A percentile compares a stretch with the other conserved stretches of the same genome.
These are phyloP conservation scores for Andricus grossulariae DNA, from an alignment of 1,140 invertebrate species.

Conservation along the genomic window DNA sequence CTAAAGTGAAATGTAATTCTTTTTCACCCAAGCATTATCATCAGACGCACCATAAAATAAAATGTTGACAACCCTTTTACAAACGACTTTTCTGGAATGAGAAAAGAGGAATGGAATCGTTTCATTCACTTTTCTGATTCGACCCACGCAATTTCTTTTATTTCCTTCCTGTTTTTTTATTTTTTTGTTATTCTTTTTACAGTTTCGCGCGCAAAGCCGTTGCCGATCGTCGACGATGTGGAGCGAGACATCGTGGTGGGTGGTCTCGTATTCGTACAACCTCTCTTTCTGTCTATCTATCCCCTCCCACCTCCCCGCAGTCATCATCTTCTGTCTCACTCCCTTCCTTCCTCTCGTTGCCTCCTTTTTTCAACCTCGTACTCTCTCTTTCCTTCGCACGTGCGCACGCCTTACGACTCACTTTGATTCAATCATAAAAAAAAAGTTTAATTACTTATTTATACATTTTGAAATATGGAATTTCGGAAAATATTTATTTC, in stretches of 20 bases:
- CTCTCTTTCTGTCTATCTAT: constrained; percentile 61
- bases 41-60: too few species aligned
- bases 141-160: constrained; percentile 27
- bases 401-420: neutral
- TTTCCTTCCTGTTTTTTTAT: constrained; percentile 28
- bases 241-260: constrained; percentile 58
- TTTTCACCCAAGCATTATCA: too few species aligned
- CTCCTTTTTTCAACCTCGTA: constrained; percentile 7
- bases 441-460: too few species aligned
- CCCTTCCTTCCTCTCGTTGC: constrained; percentile 37
- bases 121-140: constrained; percentile 42
- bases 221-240: constrained; percentile 48
- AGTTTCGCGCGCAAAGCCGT: constrained; percentile 65
- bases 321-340: constrained; percentile 37
- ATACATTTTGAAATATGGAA: too few species aligned
- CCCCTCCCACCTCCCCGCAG: constrained; percentile 42
- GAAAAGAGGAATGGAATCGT: constrained; percentile 7
- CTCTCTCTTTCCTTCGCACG: constrained; percentile 31
- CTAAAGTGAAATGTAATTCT: too few species aligned
- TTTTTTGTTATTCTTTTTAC: constrained; percentile 49
- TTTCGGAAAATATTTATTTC: too few species aligned
- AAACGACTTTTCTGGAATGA: neutral
- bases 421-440: too few species aligned
- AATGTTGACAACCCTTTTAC: too few species aligned
- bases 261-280: constrained; percentile 67